These are phyloP conservation scores for Malurus melanocephalus DNA, from an alignment of 2,113 vertebrate genomes.

Conservation along the genomic window DNA sequence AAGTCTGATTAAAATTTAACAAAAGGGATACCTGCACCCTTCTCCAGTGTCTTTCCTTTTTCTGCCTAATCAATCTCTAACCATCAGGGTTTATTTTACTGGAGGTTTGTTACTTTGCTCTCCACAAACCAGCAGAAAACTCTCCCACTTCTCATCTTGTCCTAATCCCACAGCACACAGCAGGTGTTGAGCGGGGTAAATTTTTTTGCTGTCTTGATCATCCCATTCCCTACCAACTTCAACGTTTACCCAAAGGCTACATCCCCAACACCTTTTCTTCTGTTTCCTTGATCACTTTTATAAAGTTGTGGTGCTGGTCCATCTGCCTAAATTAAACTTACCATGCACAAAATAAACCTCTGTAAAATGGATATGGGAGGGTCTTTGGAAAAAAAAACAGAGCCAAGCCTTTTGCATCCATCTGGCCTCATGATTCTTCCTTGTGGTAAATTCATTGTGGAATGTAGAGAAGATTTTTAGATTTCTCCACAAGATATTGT, in stretches of 20 bases:
- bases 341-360: fast-evolving
- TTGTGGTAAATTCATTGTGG: not conserved
- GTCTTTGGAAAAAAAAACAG: not conserved
- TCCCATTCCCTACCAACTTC: not conserved
- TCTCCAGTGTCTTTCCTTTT: not conserved
- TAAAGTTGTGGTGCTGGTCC: not conserved
- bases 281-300: not conserved
- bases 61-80: not conserved
- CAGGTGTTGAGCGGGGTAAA: not conserved
- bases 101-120: not conserved
- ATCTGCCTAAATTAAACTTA: not conserved
- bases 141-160: not conserved
- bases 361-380: not conserved
- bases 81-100: not conserved
- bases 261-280: not conserved
- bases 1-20: not conserved
- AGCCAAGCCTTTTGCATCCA: not conserved
- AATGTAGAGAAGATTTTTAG: not conserved
- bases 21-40: not conserved
- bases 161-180: not conserved
- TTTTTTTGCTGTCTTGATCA: not conserved
- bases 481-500: not conserved
- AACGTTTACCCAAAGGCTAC: not conserved
- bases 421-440: not conserved
- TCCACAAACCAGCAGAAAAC: fast-evolving